Evolutionary conservation across 2,888 invertebrate genomes (phyloP).

Genomic region (Blastobasis adustella): DNA sequence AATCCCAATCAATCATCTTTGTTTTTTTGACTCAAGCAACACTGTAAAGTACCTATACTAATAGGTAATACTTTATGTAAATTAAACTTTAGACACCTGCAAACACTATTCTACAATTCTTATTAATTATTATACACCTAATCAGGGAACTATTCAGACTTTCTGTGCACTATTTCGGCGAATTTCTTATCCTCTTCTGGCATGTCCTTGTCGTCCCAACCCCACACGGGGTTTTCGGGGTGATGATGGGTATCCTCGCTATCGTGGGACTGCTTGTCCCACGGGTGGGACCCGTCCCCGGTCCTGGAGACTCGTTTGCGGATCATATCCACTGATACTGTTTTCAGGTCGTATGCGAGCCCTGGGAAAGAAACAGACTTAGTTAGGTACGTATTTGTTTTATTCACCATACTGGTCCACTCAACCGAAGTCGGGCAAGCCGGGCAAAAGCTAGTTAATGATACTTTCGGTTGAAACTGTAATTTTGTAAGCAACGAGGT

Average conservation of each 20-base stretch:
- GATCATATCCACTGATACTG: constrained; percentile 82
- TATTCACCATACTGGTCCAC: too few species aligned
- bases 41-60: too few species aligned
- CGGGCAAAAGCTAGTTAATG: too few species aligned
- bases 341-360: constrained; percentile 89
- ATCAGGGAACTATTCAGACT: constrained; percentile 26
- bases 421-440: too few species aligned
- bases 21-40: too few species aligned
- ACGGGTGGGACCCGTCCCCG: constrained; percentile 80
- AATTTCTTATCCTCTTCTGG: constrained; percentile 77
- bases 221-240: constrained; percentile 80
- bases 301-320: constrained; percentile 80
- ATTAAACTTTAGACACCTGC: too few species aligned
- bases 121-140: too few species aligned
- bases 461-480: too few species aligned
- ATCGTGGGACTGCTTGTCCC: constrained; percentile 29
- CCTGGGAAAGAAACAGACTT: constrained; percentile 60
- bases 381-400: background rate
- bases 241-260: constrained; percentile 57
- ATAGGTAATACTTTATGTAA: too few species aligned
- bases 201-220: constrained; percentile 89
- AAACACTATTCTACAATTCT: too few species aligned
- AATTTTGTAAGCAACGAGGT: too few species aligned
- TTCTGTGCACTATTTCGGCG: constrained; percentile 57
- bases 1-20: too few species aligned